Percentiles rank a stretch among this genome's conserved stretches.
Conservation (phyloP, 2,888 invertebrate species). For the Silvanus unidentatus region DNA sequence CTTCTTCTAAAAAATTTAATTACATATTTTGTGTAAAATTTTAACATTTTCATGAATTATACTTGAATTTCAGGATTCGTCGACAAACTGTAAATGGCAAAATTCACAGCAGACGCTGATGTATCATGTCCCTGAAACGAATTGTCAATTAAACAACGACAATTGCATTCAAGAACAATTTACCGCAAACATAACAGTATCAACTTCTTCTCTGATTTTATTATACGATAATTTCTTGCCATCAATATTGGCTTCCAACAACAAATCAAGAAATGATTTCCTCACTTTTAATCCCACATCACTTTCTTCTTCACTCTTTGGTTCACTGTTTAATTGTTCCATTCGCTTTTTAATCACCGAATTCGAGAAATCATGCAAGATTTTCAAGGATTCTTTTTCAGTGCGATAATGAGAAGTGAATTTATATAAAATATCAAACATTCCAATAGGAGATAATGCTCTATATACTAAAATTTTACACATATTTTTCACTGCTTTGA, state of each 20-base stretch:
- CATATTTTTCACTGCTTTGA: slow-evolving; percentile 59
- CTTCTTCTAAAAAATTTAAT: slow-evolving; percentile 27
- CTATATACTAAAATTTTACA: slow-evolving; percentile 33
- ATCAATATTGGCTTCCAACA: neutral
- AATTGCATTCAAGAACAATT: neutral
- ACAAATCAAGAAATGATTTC: neutral
- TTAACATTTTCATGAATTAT: slow-evolving; percentile 1
- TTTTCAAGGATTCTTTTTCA: slow-evolving; percentile 42
- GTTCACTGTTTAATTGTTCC: neutral
- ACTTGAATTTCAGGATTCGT: slow-evolving; percentile 7
- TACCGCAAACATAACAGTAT: slow-evolving; percentile 11
- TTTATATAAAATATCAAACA: slow-evolving; percentile 47
- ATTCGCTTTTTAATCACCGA: neutral
- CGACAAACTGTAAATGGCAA: slow-evolving; percentile 6
- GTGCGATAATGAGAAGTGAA: slow-evolving; percentile 54
- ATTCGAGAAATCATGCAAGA: neutral
- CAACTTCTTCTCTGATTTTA: slow-evolving; percentile 10
- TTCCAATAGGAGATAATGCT: slow-evolving; percentile 46
- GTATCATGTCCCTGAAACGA: slow-evolving; percentile 10
- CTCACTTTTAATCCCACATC: neutral
- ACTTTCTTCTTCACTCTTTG: neutral
- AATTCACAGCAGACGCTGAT: slow-evolving; percentile 6
- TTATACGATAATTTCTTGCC: slow-evolving; percentile 1
- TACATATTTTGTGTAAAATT: neutral
- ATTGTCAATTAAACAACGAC: neutral